phyloP scores from a whole-genome alignment of 2,113 vertebrate species.

The Tretioscincus oriximinensis region DNA sequence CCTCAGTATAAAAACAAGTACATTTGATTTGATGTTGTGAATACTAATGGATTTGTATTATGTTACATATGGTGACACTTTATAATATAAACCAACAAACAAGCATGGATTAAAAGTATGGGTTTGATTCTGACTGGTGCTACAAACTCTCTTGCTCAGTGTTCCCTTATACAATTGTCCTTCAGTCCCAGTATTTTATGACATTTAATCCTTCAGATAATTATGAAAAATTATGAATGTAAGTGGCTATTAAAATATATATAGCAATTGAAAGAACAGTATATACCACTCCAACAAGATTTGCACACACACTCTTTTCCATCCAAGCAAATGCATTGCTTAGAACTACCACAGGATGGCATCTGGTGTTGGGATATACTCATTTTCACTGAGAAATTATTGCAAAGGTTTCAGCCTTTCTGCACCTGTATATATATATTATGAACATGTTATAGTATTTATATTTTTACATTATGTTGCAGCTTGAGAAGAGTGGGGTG shows the following conservation, averaged over 20 bases:
- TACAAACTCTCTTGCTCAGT: too few relatives aligned
- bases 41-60: too few relatives aligned
- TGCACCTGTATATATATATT: too few relatives aligned
- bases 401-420: not conserved
- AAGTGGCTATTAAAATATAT: not conserved
- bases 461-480: too few relatives aligned
- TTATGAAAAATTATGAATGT: not conserved
- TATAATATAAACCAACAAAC: too few relatives aligned
- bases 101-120: too few relatives aligned
- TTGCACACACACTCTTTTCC: too few relatives aligned
- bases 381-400: rapidly evolving
- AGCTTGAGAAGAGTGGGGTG: not conserved
- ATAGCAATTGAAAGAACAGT: not conserved
- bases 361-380: slow-evolving; percentile 27
- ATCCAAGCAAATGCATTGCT: not conserved
- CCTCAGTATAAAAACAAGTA: too few relatives aligned
- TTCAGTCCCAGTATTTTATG: not conserved
- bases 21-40: too few relatives aligned
- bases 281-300: not conserved
- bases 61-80: too few relatives aligned
- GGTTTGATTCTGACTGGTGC: too few relatives aligned
- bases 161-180: too few relatives aligned
- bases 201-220: not conserved
- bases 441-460: not conserved
- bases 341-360: slow-evolving; percentile 50